Evolutionary conservation across 2,888 invertebrate species (phyloP).

Genomic region (Petrolisthes cinctipes): DNA sequence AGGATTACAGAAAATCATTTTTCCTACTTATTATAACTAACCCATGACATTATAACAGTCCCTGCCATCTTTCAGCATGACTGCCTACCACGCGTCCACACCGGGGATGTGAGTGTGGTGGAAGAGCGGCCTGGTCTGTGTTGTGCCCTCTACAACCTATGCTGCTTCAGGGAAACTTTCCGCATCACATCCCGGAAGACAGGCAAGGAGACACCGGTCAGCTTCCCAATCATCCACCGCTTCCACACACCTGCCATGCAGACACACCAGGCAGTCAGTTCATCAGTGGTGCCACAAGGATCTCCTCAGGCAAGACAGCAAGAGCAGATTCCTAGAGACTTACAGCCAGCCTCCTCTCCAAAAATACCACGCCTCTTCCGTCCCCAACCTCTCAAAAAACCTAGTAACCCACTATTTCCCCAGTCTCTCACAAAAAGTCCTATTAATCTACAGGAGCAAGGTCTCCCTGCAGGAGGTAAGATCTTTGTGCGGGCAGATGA

Average conservation of each 20-base stretch:
- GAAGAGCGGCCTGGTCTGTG: constrained; percentile 56
- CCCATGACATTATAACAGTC: too few species aligned
- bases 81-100: constrained; percentile 48
- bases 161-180: constrained; percentile 51
- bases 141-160: constrained; percentile 52
- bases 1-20: too few species aligned
- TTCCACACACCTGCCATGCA: constrained; percentile 25
- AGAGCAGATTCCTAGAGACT: neutral
- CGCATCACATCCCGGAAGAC: constrained; percentile 28
- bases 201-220: neutral
- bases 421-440: neutral
- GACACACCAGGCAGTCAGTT: neutral
- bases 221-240: constrained; percentile 42
- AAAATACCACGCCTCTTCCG: neutral
- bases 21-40: too few species aligned
- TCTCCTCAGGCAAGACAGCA: neutral
- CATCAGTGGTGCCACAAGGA: constrained; percentile 1
- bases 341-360: neutral
- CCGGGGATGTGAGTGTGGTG: constrained; percentile 46
- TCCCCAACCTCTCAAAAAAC: constrained; percentile 18
- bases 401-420: neutral
- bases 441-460: neutral
- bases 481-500: neutral
- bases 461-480: neutral
- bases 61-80: constrained; percentile 34